These are phyloP conservation scores for Zosterops borbonicus DNA, from an alignment of 2,113 vertebrate species.

Conservation along the genomic window DNA sequence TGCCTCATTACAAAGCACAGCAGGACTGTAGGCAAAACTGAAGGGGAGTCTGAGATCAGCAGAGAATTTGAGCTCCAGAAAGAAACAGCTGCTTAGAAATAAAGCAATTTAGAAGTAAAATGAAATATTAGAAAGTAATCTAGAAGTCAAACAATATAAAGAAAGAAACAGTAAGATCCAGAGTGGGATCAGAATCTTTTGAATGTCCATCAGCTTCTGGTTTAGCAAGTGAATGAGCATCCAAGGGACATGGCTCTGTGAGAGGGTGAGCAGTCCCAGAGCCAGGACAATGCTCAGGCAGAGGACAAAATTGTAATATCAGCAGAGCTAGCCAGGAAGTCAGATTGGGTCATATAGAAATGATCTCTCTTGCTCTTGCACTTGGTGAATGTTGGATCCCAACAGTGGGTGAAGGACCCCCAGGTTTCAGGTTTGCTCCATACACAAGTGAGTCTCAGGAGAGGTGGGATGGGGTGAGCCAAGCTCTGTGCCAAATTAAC, in stretches of 20 bases:
- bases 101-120: not conserved
- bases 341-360: not conserved
- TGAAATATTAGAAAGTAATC: not conserved
- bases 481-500: not conserved
- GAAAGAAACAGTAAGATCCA: not conserved
- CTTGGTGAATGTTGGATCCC: not conserved
- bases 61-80: not conserved
- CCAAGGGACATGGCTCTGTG: not conserved
- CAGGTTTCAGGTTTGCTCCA: not conserved
- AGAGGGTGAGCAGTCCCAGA: not conserved
- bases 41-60: not conserved
- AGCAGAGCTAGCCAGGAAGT: not conserved
- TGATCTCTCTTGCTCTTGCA: not conserved
- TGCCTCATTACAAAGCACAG: not conserved
- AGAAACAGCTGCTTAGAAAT: not conserved
- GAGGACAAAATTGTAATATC: not conserved
- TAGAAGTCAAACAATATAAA: not conserved
- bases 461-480: not conserved
- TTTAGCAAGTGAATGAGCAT: not conserved
- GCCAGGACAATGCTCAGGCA: not conserved
- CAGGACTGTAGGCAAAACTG: not conserved
- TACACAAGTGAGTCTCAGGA: not conserved
- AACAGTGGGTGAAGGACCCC: rapidly evolving
- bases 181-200: not conserved
- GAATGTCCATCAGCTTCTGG: not conserved